Evolutionary conservation across 2,797 vertebrate species (phyloP).

Genomic region (Eulemur coronatus): DNA sequence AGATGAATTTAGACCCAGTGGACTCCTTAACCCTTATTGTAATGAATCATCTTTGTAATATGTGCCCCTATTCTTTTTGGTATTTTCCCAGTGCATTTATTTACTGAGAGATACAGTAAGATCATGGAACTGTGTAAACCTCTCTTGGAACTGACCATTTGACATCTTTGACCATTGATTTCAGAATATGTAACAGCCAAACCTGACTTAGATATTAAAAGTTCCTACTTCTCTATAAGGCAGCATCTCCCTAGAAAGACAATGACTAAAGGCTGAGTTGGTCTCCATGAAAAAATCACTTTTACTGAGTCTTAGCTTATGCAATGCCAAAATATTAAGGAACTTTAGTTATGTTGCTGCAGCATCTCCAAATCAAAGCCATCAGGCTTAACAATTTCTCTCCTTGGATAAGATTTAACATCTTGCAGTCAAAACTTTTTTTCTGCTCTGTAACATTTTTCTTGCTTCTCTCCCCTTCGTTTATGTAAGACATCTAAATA

Average conservation of each 20-base stretch:
- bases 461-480: not conserved
- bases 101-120: constrained; percentile 25
- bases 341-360: not conserved
- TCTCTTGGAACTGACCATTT: not conserved
- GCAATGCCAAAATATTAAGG: not conserved
- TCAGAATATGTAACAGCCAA: constrained; percentile 10
- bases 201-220: constrained; percentile 52
- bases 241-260: constrained; percentile 3
- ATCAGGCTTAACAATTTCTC: not conserved
- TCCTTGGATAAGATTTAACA: not conserved
- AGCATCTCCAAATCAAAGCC: constrained; percentile 17
- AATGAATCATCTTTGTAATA: constrained; percentile 27
- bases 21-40: constrained; percentile 13
- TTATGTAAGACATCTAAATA: not conserved
- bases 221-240: not conserved
- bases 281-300: not conserved
- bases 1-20: constrained; percentile 50
- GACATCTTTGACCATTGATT: constrained; percentile 7
- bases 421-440: not conserved
- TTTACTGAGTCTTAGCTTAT: constrained; percentile 11
- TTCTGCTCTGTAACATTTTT: not conserved
- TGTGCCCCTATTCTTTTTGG: constrained; percentile 48
- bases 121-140: not conserved
- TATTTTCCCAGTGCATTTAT: constrained; percentile 21
- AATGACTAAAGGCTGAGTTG: not conserved